Conservation (phyloP, 2,113 vertebrate species). For the Lagopus muta region DNA sequence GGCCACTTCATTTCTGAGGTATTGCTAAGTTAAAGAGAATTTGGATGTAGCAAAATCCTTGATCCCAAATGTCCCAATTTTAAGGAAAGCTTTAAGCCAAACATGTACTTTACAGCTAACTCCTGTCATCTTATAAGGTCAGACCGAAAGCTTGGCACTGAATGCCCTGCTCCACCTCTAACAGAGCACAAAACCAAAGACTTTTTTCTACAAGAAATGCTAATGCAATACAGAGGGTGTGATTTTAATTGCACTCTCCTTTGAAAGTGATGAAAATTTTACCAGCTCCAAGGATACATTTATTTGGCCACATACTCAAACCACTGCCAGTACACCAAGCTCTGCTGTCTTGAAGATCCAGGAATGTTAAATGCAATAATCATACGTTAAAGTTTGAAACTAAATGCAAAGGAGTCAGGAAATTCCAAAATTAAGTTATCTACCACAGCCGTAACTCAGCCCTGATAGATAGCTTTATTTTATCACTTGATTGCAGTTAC, state of each 20-base stretch:
- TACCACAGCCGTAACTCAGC: constrained; percentile 11
- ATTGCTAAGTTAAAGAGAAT: background rate
- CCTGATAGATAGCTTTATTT: background rate
- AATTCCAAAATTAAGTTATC: constrained; percentile 54
- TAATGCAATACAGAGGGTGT: background rate
- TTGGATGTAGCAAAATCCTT: background rate
- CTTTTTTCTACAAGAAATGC: background rate
- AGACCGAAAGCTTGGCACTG: background rate
- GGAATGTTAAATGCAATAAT: background rate
- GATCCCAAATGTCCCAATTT: background rate
- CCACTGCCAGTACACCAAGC: fast-evolving
- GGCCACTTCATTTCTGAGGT: background rate
- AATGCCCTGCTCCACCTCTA: background rate
- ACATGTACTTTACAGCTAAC: background rate
- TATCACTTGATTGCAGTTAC: background rate
- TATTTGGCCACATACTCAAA: background rate
- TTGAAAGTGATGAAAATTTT: background rate
- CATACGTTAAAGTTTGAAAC: background rate
- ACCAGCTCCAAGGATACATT: background rate
- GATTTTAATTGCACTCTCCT: background rate
- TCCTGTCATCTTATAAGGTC: constrained; percentile 1
- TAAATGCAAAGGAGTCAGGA: constrained; percentile 52
- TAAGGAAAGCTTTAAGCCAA: background rate
- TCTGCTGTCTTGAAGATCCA: background rate
- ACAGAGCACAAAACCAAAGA: background rate